Conservation (phyloP, 2,797 vertebrate genomes). For the Pitangus sulphuratus region DNA sequence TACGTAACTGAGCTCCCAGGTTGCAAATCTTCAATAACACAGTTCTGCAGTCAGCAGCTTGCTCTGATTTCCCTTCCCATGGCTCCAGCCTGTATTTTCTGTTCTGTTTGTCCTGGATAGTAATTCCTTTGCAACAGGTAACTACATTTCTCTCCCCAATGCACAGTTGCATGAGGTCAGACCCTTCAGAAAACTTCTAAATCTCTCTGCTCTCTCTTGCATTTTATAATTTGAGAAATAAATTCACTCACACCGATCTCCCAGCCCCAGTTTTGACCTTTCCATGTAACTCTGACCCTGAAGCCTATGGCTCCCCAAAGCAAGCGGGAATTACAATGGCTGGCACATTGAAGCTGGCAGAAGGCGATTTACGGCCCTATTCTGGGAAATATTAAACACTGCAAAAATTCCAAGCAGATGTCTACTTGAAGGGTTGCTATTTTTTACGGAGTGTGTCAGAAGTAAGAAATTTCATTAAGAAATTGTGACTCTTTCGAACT, state of each 20-base stretch:
- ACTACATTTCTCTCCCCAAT: neutral
- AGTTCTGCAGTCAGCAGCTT: neutral
- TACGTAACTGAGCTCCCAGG: neutral
- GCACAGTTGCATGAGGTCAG: neutral
- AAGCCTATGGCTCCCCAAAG: neutral
- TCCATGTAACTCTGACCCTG: neutral
- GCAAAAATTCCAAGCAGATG: conserved; percentile 43
- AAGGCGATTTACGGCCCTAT: neutral
- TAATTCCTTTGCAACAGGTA: neutral
- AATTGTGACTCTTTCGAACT: conserved; percentile 7
- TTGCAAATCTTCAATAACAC: neutral
- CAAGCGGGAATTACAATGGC: neutral
- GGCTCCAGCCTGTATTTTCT: neutral
- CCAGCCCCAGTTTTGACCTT: neutral
- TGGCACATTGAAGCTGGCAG: neutral
- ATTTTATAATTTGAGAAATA: neutral
- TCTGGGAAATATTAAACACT: conserved; percentile 11
- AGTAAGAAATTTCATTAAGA: conserved; percentile 56
- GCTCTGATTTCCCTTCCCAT: neutral
- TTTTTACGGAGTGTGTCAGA: conserved; percentile 43
- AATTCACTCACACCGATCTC: rapidly evolving
- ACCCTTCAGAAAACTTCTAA: neutral
- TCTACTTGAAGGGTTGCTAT: conserved; percentile 23
- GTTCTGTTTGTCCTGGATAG: neutral
- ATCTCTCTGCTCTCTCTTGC: neutral